Percentiles rank a stretch among this genome's conserved stretches.
phyloP scores from a whole-genome alignment of 2,797 vertebrate species.

The Siniperca scherzeri region DNA sequence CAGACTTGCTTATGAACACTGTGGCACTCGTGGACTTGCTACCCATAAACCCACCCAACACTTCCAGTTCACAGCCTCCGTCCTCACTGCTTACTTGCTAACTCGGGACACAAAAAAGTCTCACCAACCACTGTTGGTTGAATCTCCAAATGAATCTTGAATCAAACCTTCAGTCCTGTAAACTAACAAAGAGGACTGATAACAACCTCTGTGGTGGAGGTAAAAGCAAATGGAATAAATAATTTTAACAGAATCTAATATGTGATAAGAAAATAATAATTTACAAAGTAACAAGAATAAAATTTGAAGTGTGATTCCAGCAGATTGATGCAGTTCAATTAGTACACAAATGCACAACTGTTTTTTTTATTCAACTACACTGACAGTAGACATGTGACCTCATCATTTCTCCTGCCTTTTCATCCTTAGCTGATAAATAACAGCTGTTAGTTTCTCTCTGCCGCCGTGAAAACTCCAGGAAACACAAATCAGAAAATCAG shows the following conservation, averaged over 20 bases:
- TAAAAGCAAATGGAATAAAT: not conserved
- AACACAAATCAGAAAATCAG: slow-evolving; percentile 18
- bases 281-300: not conserved
- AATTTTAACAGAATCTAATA: not conserved
- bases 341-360: not conserved
- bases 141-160: not conserved
- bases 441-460: slow-evolving; percentile 10
- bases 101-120: slow-evolving; percentile 4
- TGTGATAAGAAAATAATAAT: not conserved
- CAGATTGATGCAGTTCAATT: not conserved
- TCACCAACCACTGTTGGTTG: not conserved
- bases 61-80: slow-evolving; percentile 10
- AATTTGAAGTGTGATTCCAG: not conserved
- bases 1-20: not conserved
- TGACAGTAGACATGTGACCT: not conserved
- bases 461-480: slow-evolving; percentile 1
- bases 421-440: slow-evolving; percentile 8
- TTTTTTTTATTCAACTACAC: not conserved
- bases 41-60: not conserved
- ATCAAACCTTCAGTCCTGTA: not conserved
- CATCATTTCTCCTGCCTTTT: slow-evolving; percentile 8
- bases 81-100: not conserved
- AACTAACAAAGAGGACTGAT: slow-evolving; percentile 2
- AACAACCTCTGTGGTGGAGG: not conserved
- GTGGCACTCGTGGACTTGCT: not conserved